Evolutionary conservation across 1,140 invertebrate genomes (phyloP).

Genomic region (Gryon sp.): DNA sequence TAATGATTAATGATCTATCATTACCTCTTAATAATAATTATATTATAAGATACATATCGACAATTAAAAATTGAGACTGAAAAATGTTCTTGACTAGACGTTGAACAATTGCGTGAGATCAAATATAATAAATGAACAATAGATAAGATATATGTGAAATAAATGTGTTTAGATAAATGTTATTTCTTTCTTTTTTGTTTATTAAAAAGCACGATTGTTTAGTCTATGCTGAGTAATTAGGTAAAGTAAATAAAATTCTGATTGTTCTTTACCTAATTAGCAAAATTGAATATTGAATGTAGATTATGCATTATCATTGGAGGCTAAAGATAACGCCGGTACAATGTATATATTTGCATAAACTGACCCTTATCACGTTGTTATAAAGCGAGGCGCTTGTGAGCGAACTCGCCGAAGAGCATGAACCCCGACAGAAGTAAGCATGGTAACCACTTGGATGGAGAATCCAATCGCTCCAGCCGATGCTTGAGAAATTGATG

Average conservation of each 20-base stretch:
- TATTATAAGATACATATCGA: too few species aligned
- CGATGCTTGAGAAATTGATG: slow-evolving; percentile 90
- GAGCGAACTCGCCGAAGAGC: slow-evolving; percentile 84
- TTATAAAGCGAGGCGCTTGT: slow-evolving; percentile 84
- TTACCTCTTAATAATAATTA: too few species aligned
- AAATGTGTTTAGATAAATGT: background rate
- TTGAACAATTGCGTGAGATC: background rate
- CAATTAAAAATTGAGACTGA: too few species aligned
- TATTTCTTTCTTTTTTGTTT: too few species aligned
- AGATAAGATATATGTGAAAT: background rate
- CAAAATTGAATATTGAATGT: slow-evolving; percentile 29
- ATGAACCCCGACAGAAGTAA: slow-evolving; percentile 91
- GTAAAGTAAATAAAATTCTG: slow-evolving; percentile 12
- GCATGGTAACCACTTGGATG: slow-evolving; percentile 89
- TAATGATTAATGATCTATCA: too few species aligned
- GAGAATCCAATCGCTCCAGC: slow-evolving; percentile 93
- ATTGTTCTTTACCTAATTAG: slow-evolving; percentile 31
- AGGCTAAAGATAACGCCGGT: slow-evolving; percentile 21
- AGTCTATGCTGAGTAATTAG: slow-evolving; percentile 33
- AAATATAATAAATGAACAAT: background rate
- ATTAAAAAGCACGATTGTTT: slow-evolving; percentile 33
- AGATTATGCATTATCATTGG: slow-evolving; percentile 6
- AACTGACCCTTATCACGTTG: slow-evolving; percentile 85
- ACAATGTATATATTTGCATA: slow-evolving; percentile 15
- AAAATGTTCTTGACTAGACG: too few species aligned